A percentile compares a stretch with the other conserved stretches of the same genome.
Evolutionary conservation across 2,113 vertebrate genomes (phyloP).

Genomic region (Spea bombifrons): DNA sequence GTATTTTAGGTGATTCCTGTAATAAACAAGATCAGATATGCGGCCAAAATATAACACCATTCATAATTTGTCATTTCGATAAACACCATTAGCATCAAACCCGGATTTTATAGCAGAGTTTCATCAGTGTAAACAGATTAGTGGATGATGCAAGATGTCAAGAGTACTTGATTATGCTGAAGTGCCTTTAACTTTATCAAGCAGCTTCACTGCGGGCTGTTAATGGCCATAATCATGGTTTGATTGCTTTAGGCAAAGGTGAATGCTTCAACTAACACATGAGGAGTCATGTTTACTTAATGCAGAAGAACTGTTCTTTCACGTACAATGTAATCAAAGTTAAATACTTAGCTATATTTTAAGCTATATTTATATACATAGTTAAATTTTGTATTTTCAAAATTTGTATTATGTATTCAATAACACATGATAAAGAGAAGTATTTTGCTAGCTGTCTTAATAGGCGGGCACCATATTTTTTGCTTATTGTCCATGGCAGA

Average conservation of each 20-base stretch:
- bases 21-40: too few relatives aligned
- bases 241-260: not conserved
- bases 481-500: too few relatives aligned
- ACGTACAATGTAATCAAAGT: not conserved
- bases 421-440: too few relatives aligned
- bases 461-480: too few relatives aligned
- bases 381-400: too few relatives aligned
- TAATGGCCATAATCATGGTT: constrained; percentile 4
- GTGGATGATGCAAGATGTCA: constrained; percentile 1
- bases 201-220: constrained; percentile 1
- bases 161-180: constrained; percentile 23
- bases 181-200: constrained; percentile 5
- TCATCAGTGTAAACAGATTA: not conserved
- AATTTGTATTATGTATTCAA: too few relatives aligned
- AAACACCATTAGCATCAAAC: not conserved
- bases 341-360: too few relatives aligned
- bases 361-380: too few relatives aligned
- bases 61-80: not conserved
- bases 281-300: not conserved
- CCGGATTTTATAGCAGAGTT: not conserved
- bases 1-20: too few relatives aligned
- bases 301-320: not conserved
- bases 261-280: not conserved
- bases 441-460: too few relatives aligned
- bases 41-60: too few relatives aligned